phyloP scores from a whole-genome alignment of 2,888 invertebrate genomes.

The Allacma fusca region DNA sequence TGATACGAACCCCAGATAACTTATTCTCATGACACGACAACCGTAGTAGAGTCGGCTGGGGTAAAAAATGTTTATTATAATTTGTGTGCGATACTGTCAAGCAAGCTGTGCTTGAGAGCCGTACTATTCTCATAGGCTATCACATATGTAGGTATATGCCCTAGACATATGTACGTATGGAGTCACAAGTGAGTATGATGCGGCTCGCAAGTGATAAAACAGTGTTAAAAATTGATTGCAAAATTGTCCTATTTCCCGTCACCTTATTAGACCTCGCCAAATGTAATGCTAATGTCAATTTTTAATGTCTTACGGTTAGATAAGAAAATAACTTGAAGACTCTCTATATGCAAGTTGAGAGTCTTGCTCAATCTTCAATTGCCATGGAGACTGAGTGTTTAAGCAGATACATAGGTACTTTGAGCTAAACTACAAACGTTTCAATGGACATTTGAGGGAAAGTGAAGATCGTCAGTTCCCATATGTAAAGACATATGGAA shows the following conservation, averaged over 20 bases:
- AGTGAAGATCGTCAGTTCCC: too few species aligned
- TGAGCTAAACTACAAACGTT: too few species aligned
- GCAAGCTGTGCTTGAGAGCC: background rate
- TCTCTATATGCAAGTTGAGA: background rate
- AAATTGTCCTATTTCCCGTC: conserved; percentile 51
- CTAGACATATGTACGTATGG: background rate
- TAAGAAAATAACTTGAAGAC: background rate
- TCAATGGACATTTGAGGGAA: too few species aligned
- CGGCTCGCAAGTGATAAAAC: conserved; percentile 24
- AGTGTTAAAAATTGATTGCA: conserved; percentile 44
- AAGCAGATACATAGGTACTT: background rate
- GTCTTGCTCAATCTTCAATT: background rate
- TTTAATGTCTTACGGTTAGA: conserved; percentile 16
- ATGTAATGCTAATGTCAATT: conserved; percentile 44
- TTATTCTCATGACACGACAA: conserved; percentile 27
- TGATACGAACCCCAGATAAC: conserved; percentile 32
- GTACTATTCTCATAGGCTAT: background rate
- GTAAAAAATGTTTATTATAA: conserved; percentile 14
- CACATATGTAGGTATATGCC: background rate
- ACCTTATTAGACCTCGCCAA: conserved; percentile 46
- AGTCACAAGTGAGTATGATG: background rate
- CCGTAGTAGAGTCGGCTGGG: background rate
- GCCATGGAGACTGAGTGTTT: background rate
- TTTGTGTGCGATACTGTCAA: conserved; percentile 23
- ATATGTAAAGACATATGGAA: too few species aligned